Evolutionary conservation across 2,888 invertebrate genomes (phyloP), one percentile per base, ranked within the genome.

Genomic region (Harpalus rubripes): DNA sequence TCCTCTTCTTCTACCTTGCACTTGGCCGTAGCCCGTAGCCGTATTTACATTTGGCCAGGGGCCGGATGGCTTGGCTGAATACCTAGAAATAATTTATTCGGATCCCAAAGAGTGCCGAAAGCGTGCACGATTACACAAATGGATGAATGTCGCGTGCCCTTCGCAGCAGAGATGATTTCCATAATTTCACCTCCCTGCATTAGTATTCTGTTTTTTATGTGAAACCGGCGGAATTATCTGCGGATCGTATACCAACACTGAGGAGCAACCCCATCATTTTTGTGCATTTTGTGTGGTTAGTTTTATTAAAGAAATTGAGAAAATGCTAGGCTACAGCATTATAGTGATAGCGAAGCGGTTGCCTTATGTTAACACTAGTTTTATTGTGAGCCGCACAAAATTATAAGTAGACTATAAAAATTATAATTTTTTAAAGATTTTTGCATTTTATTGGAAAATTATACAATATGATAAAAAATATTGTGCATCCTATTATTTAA

Each of bases 1-100:
- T 44, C 22, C 22, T 22, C 3, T 22, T 22, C 22, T 22, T 22
- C 44, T 10, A 58, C 0, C 41, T 15, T 74, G 76, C 83, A 83
- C 83, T 83, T 83, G 83, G 22, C 16, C 83, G 44, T 32, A 52
- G 44, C 44, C 16, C 83, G 22, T 32, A 52, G 44, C 44, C 26
- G 59, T 76, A 76, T 83, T 76, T 83, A 74, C 83, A 83, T 76
- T 76, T 61, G 61, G 61, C 59, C 83, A 44, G 61, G 56, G 59
- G 61, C 72, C 59, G 15, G 76, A 82, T 56, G 74, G 59, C 68
- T 16, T 56, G 74, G 59, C 68, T 16, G 76, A 84, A 84, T 84
- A 84, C 84, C 84, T 84, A 84, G 84, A 84, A 84, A 84, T 84
- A 84, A 84, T 84, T 84, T 84, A 84, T 84, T 84, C 84, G 78